Conservation (phyloP, 2,113 vertebrate species). For the Coryphaenoides rupestris region DNA sequence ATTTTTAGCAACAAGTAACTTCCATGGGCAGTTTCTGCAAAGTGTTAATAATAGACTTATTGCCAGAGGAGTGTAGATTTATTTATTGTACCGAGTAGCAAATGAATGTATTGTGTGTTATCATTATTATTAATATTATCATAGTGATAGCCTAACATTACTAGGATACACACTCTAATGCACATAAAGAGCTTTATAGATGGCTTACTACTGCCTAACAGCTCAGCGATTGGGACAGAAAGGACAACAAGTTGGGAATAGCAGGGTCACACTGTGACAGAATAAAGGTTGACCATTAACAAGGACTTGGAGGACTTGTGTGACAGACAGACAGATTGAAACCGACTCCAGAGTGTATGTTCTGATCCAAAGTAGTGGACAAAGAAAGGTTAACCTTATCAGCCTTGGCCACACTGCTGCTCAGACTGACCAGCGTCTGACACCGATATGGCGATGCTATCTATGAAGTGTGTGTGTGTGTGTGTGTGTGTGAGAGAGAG, state of each 20-base stretch:
- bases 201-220: no score
- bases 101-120: no score
- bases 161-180: no score
- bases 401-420: constrained; percentile 53
- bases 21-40: no score
- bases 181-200: no score
- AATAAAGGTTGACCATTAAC: constrained; percentile 31
- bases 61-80: no score
- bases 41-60: no score
- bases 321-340: constrained; percentile 30
- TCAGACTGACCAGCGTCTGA: constrained; percentile 44
- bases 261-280: constrained; percentile 31
- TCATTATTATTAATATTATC: no score
- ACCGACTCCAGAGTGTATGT: constrained; percentile 28
- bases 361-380: constrained; percentile 46
- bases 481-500: no score
- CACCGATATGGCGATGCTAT: constrained; percentile 51
- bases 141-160: no score
- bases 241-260: constrained; percentile 1
- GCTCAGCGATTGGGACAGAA: not conserved
- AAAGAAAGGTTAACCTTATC: constrained; percentile 50
- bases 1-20: no score
- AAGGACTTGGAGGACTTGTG: constrained; percentile 29
- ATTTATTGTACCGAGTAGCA: no score
- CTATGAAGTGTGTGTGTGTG: not conserved